Conservation (phyloP, 2,888 invertebrate genomes). For the Mythimna vitellina region DNA sequence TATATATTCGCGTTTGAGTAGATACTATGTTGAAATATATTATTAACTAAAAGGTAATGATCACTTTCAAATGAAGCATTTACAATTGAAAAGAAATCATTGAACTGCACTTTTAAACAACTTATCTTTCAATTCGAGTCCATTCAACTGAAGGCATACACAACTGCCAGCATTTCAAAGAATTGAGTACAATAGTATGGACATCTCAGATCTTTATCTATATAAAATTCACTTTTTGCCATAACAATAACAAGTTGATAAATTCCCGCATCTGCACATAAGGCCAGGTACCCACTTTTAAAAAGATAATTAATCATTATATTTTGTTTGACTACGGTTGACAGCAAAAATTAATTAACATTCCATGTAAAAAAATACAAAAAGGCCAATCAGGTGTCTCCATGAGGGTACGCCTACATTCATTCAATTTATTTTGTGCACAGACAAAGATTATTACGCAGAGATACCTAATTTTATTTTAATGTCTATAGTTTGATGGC, state of each 20-base stretch:
- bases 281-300: conserved; percentile 69
- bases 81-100: conserved; percentile 10
- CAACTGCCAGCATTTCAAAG: conserved; percentile 28
- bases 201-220: conserved; percentile 48
- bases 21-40: not conserved
- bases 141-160: conserved; percentile 29
- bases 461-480: conserved; percentile 21
- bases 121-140: conserved; percentile 35
- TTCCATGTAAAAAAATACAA: conserved; percentile 85
- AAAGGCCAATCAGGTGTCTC: conserved; percentile 86
- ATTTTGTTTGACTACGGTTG: conserved; percentile 86
- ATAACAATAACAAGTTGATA: conserved; percentile 41
- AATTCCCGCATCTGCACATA: conserved; percentile 65
- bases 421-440: conserved; percentile 85
- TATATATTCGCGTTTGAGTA: no score
- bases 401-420: conserved; percentile 83
- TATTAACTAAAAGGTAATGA: not conserved
- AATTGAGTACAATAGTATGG: conserved; percentile 35
- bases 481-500: not conserved
- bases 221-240: conserved; percentile 52
- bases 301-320: conserved; percentile 86
- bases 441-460: conserved; percentile 76
- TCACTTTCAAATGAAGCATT: conserved; percentile 2
- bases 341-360: conserved; percentile 90
- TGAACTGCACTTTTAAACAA: conserved; percentile 17